Base-by-base conservation (phyloP, 1,140 invertebrate species). In the Streblospio benedicti region DNA sequence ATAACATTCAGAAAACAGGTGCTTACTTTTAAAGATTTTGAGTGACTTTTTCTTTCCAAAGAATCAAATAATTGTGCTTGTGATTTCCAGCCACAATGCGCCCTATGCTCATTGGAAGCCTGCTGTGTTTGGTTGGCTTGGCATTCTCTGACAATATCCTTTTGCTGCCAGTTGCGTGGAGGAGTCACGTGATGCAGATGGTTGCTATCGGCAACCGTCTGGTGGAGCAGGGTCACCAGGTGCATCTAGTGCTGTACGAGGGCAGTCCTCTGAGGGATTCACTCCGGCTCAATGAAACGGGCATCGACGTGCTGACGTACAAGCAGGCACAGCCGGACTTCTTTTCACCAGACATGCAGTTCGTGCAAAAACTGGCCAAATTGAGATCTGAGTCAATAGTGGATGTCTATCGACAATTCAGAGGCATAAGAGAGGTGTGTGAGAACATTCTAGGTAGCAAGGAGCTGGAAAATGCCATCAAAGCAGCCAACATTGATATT, bases 401-500 rank as follows among this genome's bases (percentile, higher is more conserved):
- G n/a, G n/a, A n/a, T n/a, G n/a, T n/a, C n/a, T n/a, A n/a, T n/a
- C n/a, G n/a, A n/a, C n/a, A n/a, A n/a, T n/a, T n/a, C n/a, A n/a
- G n/a, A n/a, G n/a, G 12, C 18, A 18, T 18, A 41, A 12, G 12
- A 41, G 38, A 12, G 38, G 12, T 18, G 38, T 59, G 47, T 33
- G 20, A 6, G 5, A 25, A 31, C 25, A 53, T 53, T 14, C 23
- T 51, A 23, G 16, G 18, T 2, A 20, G 53, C 23, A 12, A 47
- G 38, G 12, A 54, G 4, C 43, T 56, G 23, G 16, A 30, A 12
- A 14, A 18, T 5, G 32, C 25, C n/a, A 3, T 51, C 18, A 35
- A 25, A 32, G 9, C 9, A 23, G 63, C 61, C 9, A 66, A 67
- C 64, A 62, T 65, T 30, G 67, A 61, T 2, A 68, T 69, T 49